Evolutionary conservation across 2,797 vertebrate genomes (phyloP).

Genomic region (Acropternis orthonyx): DNA sequence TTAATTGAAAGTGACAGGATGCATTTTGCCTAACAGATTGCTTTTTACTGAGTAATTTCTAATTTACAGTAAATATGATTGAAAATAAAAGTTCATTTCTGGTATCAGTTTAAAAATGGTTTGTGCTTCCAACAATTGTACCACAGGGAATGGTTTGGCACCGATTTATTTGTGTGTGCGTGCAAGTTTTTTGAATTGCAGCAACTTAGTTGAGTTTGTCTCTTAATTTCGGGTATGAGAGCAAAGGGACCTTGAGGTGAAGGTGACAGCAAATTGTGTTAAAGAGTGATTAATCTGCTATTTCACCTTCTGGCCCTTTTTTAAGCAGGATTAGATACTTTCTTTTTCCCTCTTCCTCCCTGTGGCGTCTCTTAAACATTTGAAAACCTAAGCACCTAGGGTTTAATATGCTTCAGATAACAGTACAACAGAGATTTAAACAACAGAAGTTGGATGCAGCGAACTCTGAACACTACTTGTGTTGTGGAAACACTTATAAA

Average conservation of each 20-base stretch:
- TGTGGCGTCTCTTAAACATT: constrained; percentile 7
- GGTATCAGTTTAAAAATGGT: constrained; percentile 41
- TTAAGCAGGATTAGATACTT: constrained; percentile 11
- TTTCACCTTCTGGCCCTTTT: constrained; percentile 28
- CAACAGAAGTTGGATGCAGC: constrained; percentile 22
- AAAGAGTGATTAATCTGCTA: constrained; percentile 34
- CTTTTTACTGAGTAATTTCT: constrained; percentile 64
- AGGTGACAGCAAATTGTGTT: constrained; percentile 31
- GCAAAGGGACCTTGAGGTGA: constrained; percentile 23
- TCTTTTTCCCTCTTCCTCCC: background rate
- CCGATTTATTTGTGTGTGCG: background rate
- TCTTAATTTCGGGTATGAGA: constrained; percentile 9
- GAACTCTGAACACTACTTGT: constrained; percentile 5
- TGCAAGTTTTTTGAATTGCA: background rate
- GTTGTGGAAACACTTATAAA: constrained; percentile 47
- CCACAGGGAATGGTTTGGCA: background rate
- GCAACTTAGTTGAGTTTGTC: background rate
- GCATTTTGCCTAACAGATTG: constrained; percentile 67
- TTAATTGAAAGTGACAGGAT: constrained; percentile 74
- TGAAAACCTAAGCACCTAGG: constrained; percentile 22
- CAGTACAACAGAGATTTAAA: constrained; percentile 12
- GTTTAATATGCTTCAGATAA: constrained; percentile 47
- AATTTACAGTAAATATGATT: constrained; percentile 71
- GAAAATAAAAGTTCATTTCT: constrained; percentile 67
- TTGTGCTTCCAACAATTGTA: constrained; percentile 17